Conservation (phyloP, 2,113 vertebrate species). For the Bolborhynchus lineola region DNA sequence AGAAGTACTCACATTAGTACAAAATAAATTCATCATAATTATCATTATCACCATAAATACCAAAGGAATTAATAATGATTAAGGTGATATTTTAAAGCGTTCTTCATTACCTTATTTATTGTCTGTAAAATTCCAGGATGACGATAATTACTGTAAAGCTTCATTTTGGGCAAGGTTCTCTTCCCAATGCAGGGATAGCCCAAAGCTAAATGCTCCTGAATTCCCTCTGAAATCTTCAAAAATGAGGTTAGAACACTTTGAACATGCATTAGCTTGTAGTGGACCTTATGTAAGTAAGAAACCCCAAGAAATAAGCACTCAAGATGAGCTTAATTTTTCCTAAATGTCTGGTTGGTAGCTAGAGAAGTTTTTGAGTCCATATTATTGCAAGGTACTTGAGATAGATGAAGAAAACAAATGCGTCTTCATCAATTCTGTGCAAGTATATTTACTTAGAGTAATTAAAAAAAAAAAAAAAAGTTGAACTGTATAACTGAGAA, state of each 20-base stretch:
- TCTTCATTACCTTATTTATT: constrained; percentile 20
- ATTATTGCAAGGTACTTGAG: neutral
- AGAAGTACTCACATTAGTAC: neutral
- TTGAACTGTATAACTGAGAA: neutral
- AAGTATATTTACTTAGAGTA: constrained; percentile 1
- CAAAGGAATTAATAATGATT: constrained; percentile 48
- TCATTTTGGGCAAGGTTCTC: neutral
- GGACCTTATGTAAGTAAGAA: neutral
- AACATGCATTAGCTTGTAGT: neutral
- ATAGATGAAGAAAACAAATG: neutral
- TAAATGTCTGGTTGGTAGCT: neutral
- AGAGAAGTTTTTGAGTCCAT: neutral
- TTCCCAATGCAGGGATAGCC: neutral
- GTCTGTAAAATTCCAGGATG: constrained; percentile 22
- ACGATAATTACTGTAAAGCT: neutral
- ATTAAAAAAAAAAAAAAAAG: neutral
- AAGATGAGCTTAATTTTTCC: neutral
- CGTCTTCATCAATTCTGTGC: neutral
- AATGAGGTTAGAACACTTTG: neutral
- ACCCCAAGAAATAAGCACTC: neutral
- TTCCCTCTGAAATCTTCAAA: neutral
- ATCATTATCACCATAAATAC: constrained; percentile 53
- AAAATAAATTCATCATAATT: constrained; percentile 49
- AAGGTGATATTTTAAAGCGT: neutral
- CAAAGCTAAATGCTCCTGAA: neutral